Evolutionary conservation across 2,888 invertebrate species (phyloP).

Genomic region (Aphodius sticticus): DNA sequence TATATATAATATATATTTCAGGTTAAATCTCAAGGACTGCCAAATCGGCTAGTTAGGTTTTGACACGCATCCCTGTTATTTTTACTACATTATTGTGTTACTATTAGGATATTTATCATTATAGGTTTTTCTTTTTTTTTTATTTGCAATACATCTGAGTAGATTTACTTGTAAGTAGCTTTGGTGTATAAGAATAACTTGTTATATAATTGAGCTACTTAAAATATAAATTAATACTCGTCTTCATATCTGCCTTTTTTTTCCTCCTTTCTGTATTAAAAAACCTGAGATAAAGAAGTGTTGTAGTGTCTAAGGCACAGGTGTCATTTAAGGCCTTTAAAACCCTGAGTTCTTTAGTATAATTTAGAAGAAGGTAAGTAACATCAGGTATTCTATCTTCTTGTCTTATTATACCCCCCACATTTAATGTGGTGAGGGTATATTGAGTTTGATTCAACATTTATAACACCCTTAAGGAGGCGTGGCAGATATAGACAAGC

Average conservation of each 20-base stretch:
- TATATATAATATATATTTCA: constrained; percentile 4
- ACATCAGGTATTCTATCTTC: too few relatives aligned
- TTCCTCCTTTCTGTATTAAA: neutral
- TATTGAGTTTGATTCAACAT: too few relatives aligned
- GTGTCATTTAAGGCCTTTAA: too few relatives aligned
- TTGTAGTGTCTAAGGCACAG: too few relatives aligned
- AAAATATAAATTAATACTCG: constrained; percentile 17
- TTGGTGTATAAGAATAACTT: constrained; percentile 44
- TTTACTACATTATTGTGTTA: constrained; percentile 7
- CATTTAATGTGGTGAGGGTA: too few relatives aligned
- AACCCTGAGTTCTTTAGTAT: too few relatives aligned
- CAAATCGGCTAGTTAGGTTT: neutral
- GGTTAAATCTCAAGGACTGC: neutral
- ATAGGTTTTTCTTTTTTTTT: constrained; percentile 17
- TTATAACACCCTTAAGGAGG: too few relatives aligned
- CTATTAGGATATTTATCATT: constrained; percentile 1
- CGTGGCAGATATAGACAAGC: too few relatives aligned
- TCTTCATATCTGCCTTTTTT: neutral
- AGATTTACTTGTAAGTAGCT: constrained; percentile 40
- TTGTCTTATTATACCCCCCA: too few relatives aligned
- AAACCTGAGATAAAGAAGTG: neutral
- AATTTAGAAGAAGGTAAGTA: too few relatives aligned
- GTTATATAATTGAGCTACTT: constrained; percentile 20
- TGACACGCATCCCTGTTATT: constrained; percentile 12
- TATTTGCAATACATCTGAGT: constrained; percentile 22